phyloP scores from a whole-genome alignment of 2,888 invertebrate genomes.

The Troilus luridus region DNA sequence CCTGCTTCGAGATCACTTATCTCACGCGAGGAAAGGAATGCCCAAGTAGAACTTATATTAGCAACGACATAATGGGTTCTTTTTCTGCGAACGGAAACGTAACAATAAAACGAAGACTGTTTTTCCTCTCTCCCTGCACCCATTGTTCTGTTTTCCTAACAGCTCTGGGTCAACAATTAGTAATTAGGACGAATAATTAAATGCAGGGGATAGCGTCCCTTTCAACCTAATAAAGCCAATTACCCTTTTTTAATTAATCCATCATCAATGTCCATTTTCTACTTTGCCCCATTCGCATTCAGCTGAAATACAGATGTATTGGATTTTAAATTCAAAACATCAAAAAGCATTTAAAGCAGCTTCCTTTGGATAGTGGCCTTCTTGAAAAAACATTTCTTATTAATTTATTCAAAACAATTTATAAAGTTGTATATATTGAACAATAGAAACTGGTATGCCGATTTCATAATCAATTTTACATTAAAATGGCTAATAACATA shows the following conservation, averaged over 20 bases:
- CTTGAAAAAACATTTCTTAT: no score
- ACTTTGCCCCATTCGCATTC: background rate
- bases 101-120: background rate
- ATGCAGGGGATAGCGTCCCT: background rate
- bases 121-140: background rate
- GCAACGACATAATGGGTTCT: background rate
- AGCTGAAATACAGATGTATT: background rate
- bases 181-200: background rate
- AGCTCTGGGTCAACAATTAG: background rate
- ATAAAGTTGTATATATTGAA: no score
- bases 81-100: background rate
- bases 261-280: background rate
- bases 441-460: no score
- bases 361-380: no score
- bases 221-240: background rate
- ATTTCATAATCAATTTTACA: no score
- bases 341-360: no score
- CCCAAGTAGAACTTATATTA: background rate
- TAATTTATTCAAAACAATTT: no score
- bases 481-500: no score
- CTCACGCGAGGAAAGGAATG: background rate
- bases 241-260: background rate
- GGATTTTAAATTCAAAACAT: background rate
- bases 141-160: background rate
- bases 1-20: background rate